A percentile compares a stretch with the other conserved stretches of the same genome.
Conservation (phyloP, 2,888 invertebrate genomes). For the Tiphia femorata region DNA sequence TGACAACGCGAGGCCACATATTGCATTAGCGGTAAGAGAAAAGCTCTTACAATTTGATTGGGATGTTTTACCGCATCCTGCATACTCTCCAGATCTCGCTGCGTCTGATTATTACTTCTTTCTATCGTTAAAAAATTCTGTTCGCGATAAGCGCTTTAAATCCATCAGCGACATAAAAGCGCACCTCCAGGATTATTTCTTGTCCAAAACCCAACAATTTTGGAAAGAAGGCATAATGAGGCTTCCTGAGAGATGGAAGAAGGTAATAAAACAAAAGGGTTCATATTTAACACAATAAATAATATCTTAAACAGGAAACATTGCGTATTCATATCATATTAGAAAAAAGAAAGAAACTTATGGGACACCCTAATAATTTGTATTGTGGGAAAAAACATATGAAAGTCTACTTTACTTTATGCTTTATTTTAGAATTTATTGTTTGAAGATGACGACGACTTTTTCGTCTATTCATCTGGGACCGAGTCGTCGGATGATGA, state of each 20-base stretch:
- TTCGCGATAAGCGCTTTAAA: not conserved
- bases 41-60: slow-evolving; percentile 3
- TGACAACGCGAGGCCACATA: slow-evolving; percentile 1
- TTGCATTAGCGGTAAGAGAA: slow-evolving; percentile 3
- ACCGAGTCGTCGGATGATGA: no score
- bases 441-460: no score
- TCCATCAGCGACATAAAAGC: not conserved
- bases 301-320: not conserved
- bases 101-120: not conserved
- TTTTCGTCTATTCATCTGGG: no score
- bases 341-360: no score
- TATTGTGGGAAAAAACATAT: no score
- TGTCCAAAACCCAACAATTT: not conserved
- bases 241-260: no score
- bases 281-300: not conserved
- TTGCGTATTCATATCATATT: no score
- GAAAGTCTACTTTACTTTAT: no score
- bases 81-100: slow-evolving; percentile 6
- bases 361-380: no score
- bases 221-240: not conserved
- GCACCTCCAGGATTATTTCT: not conserved
- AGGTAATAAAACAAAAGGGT: not conserved
- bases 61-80: slow-evolving; percentile 1
- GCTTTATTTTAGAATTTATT: no score
- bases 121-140: no score